Percentiles rank a stretch among this genome's conserved stretches.
phyloP scores from a whole-genome alignment of 2,888 invertebrate species.

The Limnephilus marmoratus region DNA sequence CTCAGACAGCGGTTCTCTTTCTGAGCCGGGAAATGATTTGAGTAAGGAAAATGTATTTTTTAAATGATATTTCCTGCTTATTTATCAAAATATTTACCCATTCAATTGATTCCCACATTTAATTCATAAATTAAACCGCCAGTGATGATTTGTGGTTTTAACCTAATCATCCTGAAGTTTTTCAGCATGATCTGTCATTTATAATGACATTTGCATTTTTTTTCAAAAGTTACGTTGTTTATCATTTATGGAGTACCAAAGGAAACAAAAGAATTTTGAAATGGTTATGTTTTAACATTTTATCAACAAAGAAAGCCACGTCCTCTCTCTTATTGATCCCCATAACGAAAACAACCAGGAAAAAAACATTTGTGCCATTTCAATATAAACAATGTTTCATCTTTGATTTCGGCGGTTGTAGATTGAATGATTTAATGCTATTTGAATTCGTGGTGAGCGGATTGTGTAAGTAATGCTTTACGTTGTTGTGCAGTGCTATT shows the following conservation, averaged over 20 bases:
- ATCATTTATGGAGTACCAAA: neutral
- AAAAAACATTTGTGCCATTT: neutral
- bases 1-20: slow-evolving; percentile 42
- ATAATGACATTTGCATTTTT: slow-evolving; percentile 46
- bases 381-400: neutral
- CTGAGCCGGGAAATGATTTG: slow-evolving; percentile 65
- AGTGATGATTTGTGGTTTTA: slow-evolving; percentile 18
- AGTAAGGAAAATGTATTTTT: slow-evolving; percentile 53
- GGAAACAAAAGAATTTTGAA: neutral
- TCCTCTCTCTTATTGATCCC: neutral
- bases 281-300: neutral
- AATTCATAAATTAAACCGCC: neutral
- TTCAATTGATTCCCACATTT: neutral
- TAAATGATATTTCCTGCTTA: neutral
- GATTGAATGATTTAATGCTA: neutral
- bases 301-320: neutral
- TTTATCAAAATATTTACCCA: neutral
- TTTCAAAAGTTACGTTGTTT: neutral
- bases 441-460: neutral
- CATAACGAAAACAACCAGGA: neutral
- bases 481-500: slow-evolving; percentile 81
- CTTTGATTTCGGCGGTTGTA: neutral
- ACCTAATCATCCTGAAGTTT: slow-evolving; percentile 43
- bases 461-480: neutral
- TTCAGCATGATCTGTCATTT: slow-evolving; percentile 53